Evolutionary conservation across 2,888 invertebrate genomes (phyloP).

Genomic region (Lasioglossum oenotherae): DNA sequence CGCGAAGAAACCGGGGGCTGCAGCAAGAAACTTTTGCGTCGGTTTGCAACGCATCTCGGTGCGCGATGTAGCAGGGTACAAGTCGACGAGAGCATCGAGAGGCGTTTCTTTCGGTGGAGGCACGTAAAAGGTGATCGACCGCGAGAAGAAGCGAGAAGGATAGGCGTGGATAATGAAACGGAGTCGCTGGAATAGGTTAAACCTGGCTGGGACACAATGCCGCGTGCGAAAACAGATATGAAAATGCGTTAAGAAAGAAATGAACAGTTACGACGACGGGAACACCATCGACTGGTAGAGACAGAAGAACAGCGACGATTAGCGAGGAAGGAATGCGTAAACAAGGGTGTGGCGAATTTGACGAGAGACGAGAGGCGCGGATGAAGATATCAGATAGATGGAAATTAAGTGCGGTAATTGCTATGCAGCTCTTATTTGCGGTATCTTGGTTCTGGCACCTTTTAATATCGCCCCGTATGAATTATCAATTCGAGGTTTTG

Average conservation of each 20-base stretch:
- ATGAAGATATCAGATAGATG: not conserved
- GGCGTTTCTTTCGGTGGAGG: slow-evolving; percentile 11
- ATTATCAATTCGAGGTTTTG: not conserved
- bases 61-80: not conserved
- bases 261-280: not conserved
- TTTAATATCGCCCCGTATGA: not conserved
- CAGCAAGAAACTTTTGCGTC: not conserved
- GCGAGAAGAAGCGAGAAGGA: slow-evolving; percentile 8
- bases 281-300: not conserved
- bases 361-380: not conserved
- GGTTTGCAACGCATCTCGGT: not conserved
- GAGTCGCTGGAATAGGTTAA: not conserved
- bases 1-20: not conserved
- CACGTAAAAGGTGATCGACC: slow-evolving; percentile 11
- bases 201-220: slow-evolving; percentile 2
- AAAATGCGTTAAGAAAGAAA: not conserved
- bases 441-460: not conserved
- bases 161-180: slow-evolving; percentile 15
- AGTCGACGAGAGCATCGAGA: not conserved
- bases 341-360: slow-evolving; percentile 1
- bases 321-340: not conserved
- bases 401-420: not conserved
- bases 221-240: not conserved
- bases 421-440: not conserved
- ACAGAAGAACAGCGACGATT: not conserved